Evolutionary conservation across 2,888 invertebrate genomes (phyloP), one percentile per base, ranked within the genome.

Genomic region (Candidula unifasciata): DNA sequence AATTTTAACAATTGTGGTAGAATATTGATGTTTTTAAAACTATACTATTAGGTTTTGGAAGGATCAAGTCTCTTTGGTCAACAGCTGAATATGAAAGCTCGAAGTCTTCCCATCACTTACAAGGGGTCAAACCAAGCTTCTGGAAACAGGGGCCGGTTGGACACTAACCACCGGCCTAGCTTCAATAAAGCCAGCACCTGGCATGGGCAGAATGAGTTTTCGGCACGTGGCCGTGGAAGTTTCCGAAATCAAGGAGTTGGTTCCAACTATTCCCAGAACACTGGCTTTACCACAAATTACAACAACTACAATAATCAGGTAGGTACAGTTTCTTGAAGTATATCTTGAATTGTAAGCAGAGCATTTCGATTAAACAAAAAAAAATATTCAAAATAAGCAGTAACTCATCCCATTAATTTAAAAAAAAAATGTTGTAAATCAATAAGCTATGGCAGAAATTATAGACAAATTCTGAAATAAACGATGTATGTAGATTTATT

Each of bases 151-250:
- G 69, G 80, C 24, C 33, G 66, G 3, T 68, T 54, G 37, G 84
- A 80, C 30, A 84, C n/a, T 37, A 64, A 80, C n/a, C 52, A 71
- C 52, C 74, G 68, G 24, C 71, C 80, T 30, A 68, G 84, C 44
- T 79, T 84, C 21, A 84, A 79, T 35, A 80, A 76, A 44, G 60
- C 80, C 16, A 76, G 24, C 1, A 76, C 80, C 27, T 84, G 84
- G 84, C 84, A 84, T 54, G 84, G 84, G 13, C 78, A 69, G 44
- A 76, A 80, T 68, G 80, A 80, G n/a, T 80, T 68, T 33, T 24
- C 76, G 1, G 66, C 84, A n/a, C 60, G 84, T 5, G 84, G 84
- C 1, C 33, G 84, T 27, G 84, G 84, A 8, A 71, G 76, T 68
- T 84, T 64, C 68, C 64, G 80, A 68, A 52, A 54, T 27, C 64